Evolutionary conservation across 2,113 vertebrate species (phyloP), one percentile per base, ranked within the genome.

Genomic region (Dicerorhinus sumatrensis): DNA sequence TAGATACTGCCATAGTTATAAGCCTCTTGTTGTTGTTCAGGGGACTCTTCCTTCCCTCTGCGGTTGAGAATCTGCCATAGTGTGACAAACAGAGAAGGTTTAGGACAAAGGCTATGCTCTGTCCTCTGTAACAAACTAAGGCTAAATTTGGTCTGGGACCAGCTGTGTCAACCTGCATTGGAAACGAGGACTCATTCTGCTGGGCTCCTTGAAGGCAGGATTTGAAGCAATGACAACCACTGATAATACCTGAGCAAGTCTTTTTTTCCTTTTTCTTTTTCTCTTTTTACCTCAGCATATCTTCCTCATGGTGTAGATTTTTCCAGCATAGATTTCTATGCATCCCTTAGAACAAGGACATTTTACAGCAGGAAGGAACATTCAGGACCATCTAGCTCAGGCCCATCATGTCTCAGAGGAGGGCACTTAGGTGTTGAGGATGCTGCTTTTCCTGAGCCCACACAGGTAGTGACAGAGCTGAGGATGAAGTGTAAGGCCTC

Each of bases 391-490:
- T 33, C 33, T 69, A 51, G 21, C 21, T 51, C 25, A 70, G 80
- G 18, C 48, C 18, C 29, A 3, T 58, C 17, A 8, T 83, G 60
- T 87, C 63, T 93, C 46, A 58, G 46, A 94, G 65, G 48, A 90
- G 5, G 23, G 36, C 29, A 17, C 46, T 12, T 31, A 5, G 25
- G 25, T 36, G 27, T 63, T 11, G 11, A 76, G 54, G 8, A n/a
- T 25, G 11, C 33, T n/a, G 21, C 60, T 87, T 89, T 91, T 72
- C 80, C 56, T 60, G 51, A 90, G 48, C 51, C 31, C 75, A 91
- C 86, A 27, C 12, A 21, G 8, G 31, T 29, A 3, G 48, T 36
- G 39, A 80, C 39, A 58, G 60, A 60, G 8, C 62, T 54, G 48
- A 76, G 36, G 31, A 14, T 48, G 27, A n/a, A 29, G 33, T 4